phyloP scores from a whole-genome alignment of 2,888 invertebrate genomes.

The Melanargia galathea region DNA sequence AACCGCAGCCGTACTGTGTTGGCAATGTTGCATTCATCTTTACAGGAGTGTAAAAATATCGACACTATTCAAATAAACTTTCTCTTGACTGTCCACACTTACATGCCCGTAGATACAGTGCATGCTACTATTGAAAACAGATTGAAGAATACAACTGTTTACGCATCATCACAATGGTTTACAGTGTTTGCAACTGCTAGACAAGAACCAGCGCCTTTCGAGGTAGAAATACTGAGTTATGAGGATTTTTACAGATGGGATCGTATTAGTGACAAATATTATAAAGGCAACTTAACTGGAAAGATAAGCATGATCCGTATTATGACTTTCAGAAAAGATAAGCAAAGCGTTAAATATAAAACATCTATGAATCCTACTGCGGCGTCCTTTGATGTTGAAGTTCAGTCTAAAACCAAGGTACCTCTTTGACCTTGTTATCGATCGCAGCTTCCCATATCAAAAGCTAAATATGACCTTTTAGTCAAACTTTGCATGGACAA shows the following conservation, averaged over 20 bases:
- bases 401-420: too few relatives aligned
- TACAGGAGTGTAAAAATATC: not conserved
- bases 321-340: not conserved
- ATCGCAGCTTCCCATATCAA: not conserved
- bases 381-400: too few relatives aligned
- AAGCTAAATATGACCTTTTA: constrained; percentile 2
- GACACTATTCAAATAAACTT: too few relatives aligned
- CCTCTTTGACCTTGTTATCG: too few relatives aligned
- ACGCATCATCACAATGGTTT: not conserved
- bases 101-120: not conserved
- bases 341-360: not conserved
- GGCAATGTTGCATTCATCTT: not conserved
- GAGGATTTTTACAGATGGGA: not conserved
- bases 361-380: constrained; percentile 1
- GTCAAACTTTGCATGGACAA: not conserved
- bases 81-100: not conserved
- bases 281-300: constrained; percentile 1
- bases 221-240: not conserved
- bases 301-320: constrained; percentile 1
- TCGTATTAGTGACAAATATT: not conserved
- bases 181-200: not conserved
- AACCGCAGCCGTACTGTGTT: not conserved
- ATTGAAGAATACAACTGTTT: not conserved
- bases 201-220: not conserved
- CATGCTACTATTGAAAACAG: not conserved